phyloP scores from a whole-genome alignment of 1,140 invertebrate genomes.

The Drosophila mauritiana region DNA sequence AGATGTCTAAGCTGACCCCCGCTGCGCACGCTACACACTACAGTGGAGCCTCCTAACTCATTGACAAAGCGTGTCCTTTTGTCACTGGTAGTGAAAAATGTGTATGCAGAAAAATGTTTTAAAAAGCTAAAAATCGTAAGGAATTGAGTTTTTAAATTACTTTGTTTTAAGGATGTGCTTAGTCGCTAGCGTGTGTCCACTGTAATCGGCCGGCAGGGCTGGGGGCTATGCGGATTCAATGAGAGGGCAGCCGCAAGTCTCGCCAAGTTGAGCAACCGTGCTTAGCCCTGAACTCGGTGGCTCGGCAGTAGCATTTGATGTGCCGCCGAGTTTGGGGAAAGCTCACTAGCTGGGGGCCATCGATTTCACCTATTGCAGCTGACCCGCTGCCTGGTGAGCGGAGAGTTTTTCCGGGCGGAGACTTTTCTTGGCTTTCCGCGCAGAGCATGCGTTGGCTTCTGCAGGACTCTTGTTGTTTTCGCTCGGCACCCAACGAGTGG shows the following conservation, averaged over 20 bases:
- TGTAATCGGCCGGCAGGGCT: slow-evolving; percentile 2
- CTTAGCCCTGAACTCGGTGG: slow-evolving; percentile 70
- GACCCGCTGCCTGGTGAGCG: slow-evolving; percentile 32
- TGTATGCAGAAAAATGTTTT: not conserved
- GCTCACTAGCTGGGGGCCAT: slow-evolving; percentile 50
- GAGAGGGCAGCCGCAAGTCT: slow-evolving; percentile 22
- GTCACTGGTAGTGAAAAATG: no score
- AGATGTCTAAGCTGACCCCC: slow-evolving; percentile 8
- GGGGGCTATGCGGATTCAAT: slow-evolving; percentile 49
- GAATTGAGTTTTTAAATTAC: not conserved
- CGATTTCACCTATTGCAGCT: slow-evolving; percentile 67
- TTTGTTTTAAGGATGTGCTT: no score
- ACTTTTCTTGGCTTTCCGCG: slow-evolving; percentile 8
- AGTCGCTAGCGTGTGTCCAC: not conserved
- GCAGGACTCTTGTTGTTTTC: slow-evolving; percentile 14
- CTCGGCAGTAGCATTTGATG: not conserved
- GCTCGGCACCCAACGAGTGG: slow-evolving; percentile 26
- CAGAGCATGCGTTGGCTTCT: slow-evolving; percentile 58
- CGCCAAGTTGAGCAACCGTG: slow-evolving; percentile 67
- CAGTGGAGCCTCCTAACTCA: not conserved
- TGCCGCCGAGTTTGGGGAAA: slow-evolving; percentile 36
- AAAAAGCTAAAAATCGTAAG: not conserved
- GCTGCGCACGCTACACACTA: slow-evolving; percentile 6
- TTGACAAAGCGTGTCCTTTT: not conserved
- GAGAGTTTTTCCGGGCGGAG: slow-evolving; percentile 34